Percentiles rank a stretch among this genome's conserved stretches.
phyloP scores from a whole-genome alignment of 2,113 vertebrate genomes.

The Pygathrix nemaeus region DNA sequence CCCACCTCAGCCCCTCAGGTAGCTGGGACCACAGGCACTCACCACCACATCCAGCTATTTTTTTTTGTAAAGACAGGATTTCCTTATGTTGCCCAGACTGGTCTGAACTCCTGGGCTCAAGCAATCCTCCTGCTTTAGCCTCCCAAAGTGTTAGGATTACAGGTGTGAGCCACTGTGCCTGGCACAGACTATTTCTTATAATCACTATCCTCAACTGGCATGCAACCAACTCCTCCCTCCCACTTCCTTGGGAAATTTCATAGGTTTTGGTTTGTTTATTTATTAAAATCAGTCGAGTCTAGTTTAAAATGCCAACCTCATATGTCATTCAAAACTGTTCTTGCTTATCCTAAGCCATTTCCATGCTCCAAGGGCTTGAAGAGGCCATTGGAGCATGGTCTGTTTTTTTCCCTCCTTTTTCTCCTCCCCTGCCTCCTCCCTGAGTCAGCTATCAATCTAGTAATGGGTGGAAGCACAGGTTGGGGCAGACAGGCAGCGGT shows the following conservation, averaged over 20 bases:
- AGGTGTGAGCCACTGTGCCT: too few relatives aligned
- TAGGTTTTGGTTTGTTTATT: not conserved
- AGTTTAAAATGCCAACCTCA: not conserved
- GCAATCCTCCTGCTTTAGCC: too few relatives aligned
- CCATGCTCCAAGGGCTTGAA: not conserved
- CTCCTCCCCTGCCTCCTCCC: not conserved
- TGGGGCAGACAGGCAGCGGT: accelerated
- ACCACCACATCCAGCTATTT: too few relatives aligned
- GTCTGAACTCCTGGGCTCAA: too few relatives aligned
- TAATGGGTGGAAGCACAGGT: too few relatives aligned
- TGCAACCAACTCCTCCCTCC: not conserved
- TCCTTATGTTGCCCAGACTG: too few relatives aligned
- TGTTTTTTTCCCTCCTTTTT: not conserved
- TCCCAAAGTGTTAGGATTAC: too few relatives aligned
- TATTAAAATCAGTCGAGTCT: not conserved
- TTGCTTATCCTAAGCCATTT: not conserved
- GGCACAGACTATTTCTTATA: not conserved
- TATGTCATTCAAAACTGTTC: not conserved
- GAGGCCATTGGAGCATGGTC: accelerated
- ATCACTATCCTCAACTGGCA: accelerated
- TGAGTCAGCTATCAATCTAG: not conserved
- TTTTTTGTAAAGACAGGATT: too few relatives aligned
- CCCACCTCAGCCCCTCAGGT: too few relatives aligned
- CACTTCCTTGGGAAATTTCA: not conserved
- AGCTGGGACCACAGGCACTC: too few relatives aligned